Base-by-base conservation (phyloP, 1,140 invertebrate species). In the Goniozus legneri region DNA sequence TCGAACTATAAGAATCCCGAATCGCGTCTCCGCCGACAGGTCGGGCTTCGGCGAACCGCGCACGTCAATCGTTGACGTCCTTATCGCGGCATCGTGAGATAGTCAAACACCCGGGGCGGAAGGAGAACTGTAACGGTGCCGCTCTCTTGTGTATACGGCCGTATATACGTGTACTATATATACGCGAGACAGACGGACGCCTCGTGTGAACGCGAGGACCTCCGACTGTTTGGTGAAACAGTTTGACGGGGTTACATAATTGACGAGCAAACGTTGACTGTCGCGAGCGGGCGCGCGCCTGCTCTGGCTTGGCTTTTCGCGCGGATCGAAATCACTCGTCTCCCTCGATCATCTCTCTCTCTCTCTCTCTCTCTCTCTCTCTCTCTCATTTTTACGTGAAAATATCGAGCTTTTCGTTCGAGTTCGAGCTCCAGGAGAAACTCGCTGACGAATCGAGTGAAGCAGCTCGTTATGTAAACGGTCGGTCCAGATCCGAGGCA, bases 231-330 rank as follows among this genome's bases (percentile, higher is more conserved):
- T 69, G 66, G 64, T 69, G 63, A 69, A 69, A 69, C 57, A 69
- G 66, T 69, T 69, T 69, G 66, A 69, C 61, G 54, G 55, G 47
- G 40, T 69, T 67, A 67, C 66, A 69, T 69, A 69, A 69, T 69
- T 69, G 54, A 56, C 52, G 51, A 61, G 66, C 52, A 69, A 69
- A 69, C 66, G 63, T 69, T 69, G 66, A 67, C 66, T 67, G 65
- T 67, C 65, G 64, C 61, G 54, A 50, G 49, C 51, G 42, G 45
- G 36, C 21, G 47, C 38, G 34, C 34, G 41, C 19, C 54, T 44
- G 47, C 50, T 59, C 58, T 51, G 57, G 21, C 51, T 55, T 58
- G 58, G 58, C 52, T 58, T 20, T 43, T 33, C 46, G 33, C 40
- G 44, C 22, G 27, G 14, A 51, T 45, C 30, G 24, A 4, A 10